Evolutionary conservation across 2,113 vertebrate genomes (phyloP), one percentile per base, ranked within the genome.

Genomic region (Megaleporinus macrocephalus): DNA sequence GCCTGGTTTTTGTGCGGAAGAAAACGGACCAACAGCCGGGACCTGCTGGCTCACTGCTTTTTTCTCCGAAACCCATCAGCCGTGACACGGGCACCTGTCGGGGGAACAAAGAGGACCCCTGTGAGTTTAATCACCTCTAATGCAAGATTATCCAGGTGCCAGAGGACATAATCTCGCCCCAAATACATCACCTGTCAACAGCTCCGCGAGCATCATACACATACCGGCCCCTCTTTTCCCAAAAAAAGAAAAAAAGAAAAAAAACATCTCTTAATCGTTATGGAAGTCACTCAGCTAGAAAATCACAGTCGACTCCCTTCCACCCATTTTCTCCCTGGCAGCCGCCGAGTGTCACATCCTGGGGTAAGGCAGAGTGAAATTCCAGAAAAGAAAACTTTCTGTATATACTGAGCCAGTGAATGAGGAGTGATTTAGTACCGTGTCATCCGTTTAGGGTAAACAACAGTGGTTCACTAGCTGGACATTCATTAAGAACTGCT

Each of bases 121-220:
- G 78, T 80, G 76, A 81, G 78, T 85, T 85, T 88, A 89, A 89
- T 84, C 86, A 88, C 85, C 84, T 79, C 85, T 90, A 89, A 91
- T 85, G 84, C 80, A 72, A 83, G 84, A 89, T 89, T 82, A 86
- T 87, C 84, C 85, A 76, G 81, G 83, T 83, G 89, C 80, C 86
- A 84, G 85, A 86, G 83, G 82, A 83, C 86, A 86, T 82, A 74
- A 85, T 83, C 83, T 80, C 75, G 68, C 69, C 30, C 65, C 36
- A 69, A 84, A 83, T 75, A 81, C 85, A 86, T 86, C 81, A 86
- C 78, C 82, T 86, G 85, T 83, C 85, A 84, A 66, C 55, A 73
- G 74, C 78, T 75, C 65, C 63, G 41, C 29, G 36, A 80, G 70
- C 84, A 72, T 77, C 77, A 16, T 24, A 14, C 1, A 65, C 33